Percentiles rank a stretch among this genome's conserved stretches.
Conservation (phyloP, 1,140 invertebrate species). For the Papilio polyxenes region DNA sequence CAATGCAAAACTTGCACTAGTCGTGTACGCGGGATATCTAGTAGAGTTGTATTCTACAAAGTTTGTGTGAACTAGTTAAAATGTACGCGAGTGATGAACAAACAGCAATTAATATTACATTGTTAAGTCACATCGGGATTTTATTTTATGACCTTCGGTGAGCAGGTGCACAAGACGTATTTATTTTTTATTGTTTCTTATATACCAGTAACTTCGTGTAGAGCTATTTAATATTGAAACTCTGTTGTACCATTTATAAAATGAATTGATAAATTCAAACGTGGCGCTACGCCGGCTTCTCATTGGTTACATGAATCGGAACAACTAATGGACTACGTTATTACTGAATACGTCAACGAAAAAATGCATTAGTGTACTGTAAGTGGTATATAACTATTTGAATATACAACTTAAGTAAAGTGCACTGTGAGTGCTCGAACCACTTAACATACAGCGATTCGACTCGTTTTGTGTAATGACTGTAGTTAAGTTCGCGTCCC, state of each 20-base stretch:
- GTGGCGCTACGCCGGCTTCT: not conserved
- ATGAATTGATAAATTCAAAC: not conserved
- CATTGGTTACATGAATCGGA: slow-evolving; percentile 59
- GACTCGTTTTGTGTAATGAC: slow-evolving; percentile 70
- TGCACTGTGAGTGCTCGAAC: slow-evolving; percentile 65
- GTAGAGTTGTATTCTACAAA: not conserved
- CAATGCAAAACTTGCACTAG: not conserved
- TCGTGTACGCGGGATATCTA: not conserved
- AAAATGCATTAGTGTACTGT: slow-evolving; percentile 75
- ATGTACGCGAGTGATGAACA: not conserved
- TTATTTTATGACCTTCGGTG: not conserved
- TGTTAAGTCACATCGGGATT: not conserved
- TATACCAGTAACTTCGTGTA: not conserved
- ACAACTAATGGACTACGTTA: slow-evolving; percentile 72
- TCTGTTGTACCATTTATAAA: not conserved
- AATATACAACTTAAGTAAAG: slow-evolving; percentile 74
- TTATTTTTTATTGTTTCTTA: not conserved
- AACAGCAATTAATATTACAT: not conserved
- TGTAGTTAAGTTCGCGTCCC: slow-evolving; percentile 55
- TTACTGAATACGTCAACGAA: slow-evolving; percentile 70
- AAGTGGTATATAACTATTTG: slow-evolving; percentile 76
- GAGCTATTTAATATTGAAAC: too few relatives aligned
- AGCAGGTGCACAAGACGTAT: not conserved
- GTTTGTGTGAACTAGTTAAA: not conserved
- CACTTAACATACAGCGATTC: slow-evolving; percentile 69